Evolutionary conservation across 2,113 vertebrate genomes (phyloP).

Genomic region (Coracopsis vasa): DNA sequence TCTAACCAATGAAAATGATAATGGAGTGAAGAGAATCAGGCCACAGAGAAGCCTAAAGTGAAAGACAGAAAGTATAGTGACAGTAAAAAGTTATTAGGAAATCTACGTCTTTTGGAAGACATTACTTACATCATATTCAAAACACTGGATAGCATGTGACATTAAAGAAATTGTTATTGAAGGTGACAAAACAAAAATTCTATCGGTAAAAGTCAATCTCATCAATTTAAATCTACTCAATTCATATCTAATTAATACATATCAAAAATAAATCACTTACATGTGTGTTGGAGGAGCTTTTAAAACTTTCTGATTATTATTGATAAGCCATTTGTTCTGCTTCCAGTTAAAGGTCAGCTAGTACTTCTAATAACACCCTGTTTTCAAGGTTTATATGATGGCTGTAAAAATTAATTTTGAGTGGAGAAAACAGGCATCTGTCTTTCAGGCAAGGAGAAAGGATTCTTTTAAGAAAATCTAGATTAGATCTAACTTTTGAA

Average conservation of each 20-base stretch:
- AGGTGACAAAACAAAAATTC: not conserved
- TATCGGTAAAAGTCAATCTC: not conserved
- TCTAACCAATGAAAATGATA: not conserved
- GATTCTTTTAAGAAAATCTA: not conserved
- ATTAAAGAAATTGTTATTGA: not conserved
- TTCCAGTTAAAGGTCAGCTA: constrained; percentile 11
- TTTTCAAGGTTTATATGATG: not conserved
- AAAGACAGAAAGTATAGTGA: not conserved
- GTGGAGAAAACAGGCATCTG: not conserved
- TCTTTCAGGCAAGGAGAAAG: not conserved
- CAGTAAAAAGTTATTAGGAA: not conserved
- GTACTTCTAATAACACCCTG: not conserved
- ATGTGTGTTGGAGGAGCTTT: not conserved
- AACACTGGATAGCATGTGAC: not conserved
- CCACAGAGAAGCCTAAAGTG: not conserved
- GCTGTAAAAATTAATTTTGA: not conserved
- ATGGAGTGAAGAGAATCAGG: not conserved
- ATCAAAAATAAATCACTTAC: not conserved
- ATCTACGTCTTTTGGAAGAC: not conserved
- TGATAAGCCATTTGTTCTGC: not conserved
- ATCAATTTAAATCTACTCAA: not conserved
- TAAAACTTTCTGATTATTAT: not conserved
- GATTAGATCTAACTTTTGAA: not conserved
- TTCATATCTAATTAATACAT: not conserved
- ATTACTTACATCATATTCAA: not conserved